A percentile compares a stretch with the other conserved stretches of the same genome.
phyloP scores from a whole-genome alignment of 1,140 invertebrate genomes.

The Heliconius melpomene region DNA sequence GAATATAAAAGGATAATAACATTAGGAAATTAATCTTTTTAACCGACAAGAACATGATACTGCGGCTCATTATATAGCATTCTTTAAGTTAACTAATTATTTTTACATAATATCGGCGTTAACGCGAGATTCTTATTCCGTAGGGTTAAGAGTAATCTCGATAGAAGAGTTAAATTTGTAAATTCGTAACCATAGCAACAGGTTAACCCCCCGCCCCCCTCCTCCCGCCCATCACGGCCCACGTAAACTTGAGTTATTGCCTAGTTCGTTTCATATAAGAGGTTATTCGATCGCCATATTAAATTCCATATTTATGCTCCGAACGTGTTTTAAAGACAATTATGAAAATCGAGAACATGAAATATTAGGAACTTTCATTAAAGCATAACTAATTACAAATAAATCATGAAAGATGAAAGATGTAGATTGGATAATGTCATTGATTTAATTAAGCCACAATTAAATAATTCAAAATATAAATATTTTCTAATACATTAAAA shows the following conservation, averaged over 20 bases:
- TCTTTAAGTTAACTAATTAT: background rate
- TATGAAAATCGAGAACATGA: background rate
- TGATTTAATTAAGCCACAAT: too few relatives aligned
- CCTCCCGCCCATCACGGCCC: conserved; percentile 41
- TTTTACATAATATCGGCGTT: conserved; percentile 3
- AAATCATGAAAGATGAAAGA: background rate
- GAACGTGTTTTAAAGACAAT: background rate
- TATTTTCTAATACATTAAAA: too few relatives aligned
- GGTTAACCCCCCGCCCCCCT: conserved; percentile 39
- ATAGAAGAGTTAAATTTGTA: conserved; percentile 37
- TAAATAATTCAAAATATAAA: too few relatives aligned
- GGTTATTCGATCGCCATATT: conserved; percentile 47
- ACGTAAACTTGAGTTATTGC: conserved; percentile 61
- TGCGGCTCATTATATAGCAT: background rate
- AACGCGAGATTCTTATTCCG: conserved; percentile 5
- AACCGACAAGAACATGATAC: background rate
- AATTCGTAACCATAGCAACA: conserved; percentile 58
- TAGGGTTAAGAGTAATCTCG: conserved; percentile 18
- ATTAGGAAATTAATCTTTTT: background rate
- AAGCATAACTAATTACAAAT: background rate
- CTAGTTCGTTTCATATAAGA: conserved; percentile 50
- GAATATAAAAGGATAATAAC: too few relatives aligned
- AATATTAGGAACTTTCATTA: background rate
- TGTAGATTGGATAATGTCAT: too few relatives aligned
- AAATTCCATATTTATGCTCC: conserved; percentile 41